Conservation (phyloP, 2,113 vertebrate genomes). For the Sturnus vulgaris region DNA sequence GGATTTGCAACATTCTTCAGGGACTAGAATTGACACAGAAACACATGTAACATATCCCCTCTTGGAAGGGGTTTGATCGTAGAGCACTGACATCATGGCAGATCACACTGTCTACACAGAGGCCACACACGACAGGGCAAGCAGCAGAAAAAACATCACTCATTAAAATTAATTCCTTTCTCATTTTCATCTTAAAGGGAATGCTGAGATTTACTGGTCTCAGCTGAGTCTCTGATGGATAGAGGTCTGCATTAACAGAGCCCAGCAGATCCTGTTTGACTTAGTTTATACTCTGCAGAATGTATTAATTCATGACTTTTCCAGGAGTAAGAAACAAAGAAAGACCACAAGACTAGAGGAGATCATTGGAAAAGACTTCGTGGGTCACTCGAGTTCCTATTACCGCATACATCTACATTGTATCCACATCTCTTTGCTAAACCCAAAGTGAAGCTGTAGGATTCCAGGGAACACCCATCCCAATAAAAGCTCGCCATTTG, state of each 20-base stretch:
- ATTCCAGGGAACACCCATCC: background rate
- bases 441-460: background rate
- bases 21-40: slow-evolving; percentile 64
- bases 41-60: slow-evolving; percentile 59
- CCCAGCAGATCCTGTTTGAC: slow-evolving; percentile 18
- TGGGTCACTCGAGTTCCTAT: background rate
- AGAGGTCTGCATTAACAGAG: slow-evolving; percentile 49
- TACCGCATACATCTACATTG: background rate
- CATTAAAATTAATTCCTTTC: slow-evolving; percentile 72
- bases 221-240: slow-evolving; percentile 41
- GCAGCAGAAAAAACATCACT: slow-evolving; percentile 50
- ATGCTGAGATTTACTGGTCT: slow-evolving; percentile 56
- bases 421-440: background rate
- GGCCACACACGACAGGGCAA: slow-evolving; percentile 34
- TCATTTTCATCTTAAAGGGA: slow-evolving; percentile 68
- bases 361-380: background rate
- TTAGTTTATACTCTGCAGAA: slow-evolving; percentile 16
- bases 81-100: slow-evolving; percentile 58
- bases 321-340: background rate
- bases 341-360: background rate
- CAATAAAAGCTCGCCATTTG: background rate
- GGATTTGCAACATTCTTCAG: slow-evolving; percentile 52
- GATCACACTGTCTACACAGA: slow-evolving; percentile 44
- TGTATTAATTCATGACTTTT: background rate
- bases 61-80: slow-evolving; percentile 54